These are phyloP conservation scores for Drosophila albomicans DNA, from an alignment of 1,140 invertebrate genomes.

Conservation along the genomic window DNA sequence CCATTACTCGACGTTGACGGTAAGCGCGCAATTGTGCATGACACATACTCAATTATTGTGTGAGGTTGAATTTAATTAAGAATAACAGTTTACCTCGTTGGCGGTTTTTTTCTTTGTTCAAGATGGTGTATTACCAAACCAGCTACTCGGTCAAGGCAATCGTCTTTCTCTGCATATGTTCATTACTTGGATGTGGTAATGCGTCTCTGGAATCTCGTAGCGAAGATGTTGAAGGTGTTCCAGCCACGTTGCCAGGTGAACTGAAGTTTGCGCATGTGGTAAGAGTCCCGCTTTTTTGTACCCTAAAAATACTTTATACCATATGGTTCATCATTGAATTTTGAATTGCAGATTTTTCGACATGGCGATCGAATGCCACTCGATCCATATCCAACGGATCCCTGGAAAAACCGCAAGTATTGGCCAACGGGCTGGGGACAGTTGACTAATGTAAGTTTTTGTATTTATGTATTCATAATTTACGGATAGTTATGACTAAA, in stretches of 20 bases:
- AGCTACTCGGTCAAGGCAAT: conserved; percentile 33
- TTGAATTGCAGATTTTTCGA: conserved; percentile 86
- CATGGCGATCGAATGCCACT: conserved; percentile 94
- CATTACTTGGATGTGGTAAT: conserved; percentile 33
- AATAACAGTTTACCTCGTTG: neutral
- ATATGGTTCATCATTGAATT: conserved; percentile 2
- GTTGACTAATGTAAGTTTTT: conserved; percentile 90
- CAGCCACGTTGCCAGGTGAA: conserved; percentile 59
- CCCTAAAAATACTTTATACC: conserved; percentile 14
- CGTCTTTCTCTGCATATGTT: conserved; percentile 39
- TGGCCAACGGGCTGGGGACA: conserved; percentile 93
- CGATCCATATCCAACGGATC: conserved; percentile 91
- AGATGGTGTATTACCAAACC: conserved; percentile 49
- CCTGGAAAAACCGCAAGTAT: conserved; percentile 88
- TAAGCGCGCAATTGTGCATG: conserved; percentile 24
- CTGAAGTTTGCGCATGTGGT: conserved; percentile 83
- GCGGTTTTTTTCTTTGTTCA: conserved; percentile 3
- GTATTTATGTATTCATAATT: neutral
- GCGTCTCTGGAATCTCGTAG: conserved; percentile 3
- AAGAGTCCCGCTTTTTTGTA: conserved; percentile 29
- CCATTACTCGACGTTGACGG: conserved; percentile 49
- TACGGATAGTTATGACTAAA: conserved; percentile 28
- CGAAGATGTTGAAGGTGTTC: conserved; percentile 12
- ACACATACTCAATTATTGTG: neutral
- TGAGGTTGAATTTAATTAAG: neutral